Evolutionary conservation across 2,797 vertebrate genomes (phyloP).

Genomic region (Brachyrhaphis roseni): DNA sequence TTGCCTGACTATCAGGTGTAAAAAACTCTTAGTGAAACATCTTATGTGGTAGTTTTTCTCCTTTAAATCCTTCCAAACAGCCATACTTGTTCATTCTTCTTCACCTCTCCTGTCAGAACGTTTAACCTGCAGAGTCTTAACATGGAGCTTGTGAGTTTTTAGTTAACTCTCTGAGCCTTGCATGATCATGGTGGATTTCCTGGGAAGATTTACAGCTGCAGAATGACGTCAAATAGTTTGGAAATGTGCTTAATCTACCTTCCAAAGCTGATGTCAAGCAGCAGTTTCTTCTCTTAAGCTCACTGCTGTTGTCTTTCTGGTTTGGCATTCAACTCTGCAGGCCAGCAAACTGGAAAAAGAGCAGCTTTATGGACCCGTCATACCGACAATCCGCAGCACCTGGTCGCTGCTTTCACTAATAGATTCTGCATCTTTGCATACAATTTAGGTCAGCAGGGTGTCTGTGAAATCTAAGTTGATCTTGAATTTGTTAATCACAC

Average conservation of each 20-base stretch:
- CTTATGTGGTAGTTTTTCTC: background rate
- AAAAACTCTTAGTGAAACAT: too few relatives aligned
- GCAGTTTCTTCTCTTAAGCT: background rate
- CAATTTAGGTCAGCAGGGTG: background rate
- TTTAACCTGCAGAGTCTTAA: background rate
- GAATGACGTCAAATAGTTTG: background rate
- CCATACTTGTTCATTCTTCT: background rate
- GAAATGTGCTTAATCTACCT: background rate
- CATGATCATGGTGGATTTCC: background rate
- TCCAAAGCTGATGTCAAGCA: background rate
- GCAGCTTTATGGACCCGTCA: background rate
- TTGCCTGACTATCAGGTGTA: too few relatives aligned
- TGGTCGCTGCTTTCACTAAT: background rate
- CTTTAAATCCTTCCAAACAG: background rate
- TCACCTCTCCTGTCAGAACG: background rate
- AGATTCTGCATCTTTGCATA: background rate
- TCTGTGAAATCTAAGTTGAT: too few relatives aligned
- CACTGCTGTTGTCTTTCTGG: background rate
- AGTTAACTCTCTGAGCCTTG: background rate
- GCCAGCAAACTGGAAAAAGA: background rate
- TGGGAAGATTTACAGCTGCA: background rate
- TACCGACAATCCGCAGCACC: background rate
- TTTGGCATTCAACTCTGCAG: background rate
- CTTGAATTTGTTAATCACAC: too few relatives aligned
- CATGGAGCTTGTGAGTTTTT: background rate